Base-by-base conservation (phyloP, 2,888 invertebrate genomes). In the Phalangium opilio region DNA sequence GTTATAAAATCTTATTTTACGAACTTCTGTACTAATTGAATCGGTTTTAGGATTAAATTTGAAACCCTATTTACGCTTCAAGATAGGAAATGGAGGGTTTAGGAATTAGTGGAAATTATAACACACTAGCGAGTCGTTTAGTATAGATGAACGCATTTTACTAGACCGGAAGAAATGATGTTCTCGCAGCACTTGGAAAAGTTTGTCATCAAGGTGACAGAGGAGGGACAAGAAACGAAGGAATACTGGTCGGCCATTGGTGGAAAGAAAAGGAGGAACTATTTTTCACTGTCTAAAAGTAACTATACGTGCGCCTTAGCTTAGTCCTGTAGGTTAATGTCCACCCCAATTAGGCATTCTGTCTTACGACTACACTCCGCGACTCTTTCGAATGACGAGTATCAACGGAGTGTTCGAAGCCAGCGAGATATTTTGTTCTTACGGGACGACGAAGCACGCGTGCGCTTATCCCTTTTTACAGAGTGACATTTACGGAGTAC, bases 401-500 rank as follows among this genome's bases (percentile, higher is more conserved):
- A 72, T 83, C 55, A 79, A 81, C 18, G 87, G 89, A 4, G 76
- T 76, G 60, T 87, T 93, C 64, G 76, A 77, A 59, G 83, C 83
- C 0, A 74, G 73, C 43, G 86, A 90, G 68, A 70, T 86, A 55
- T 62, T 79, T 54, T 83, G 83, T 61, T 78, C 79, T 14, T 71
- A 83, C 57, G 70, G 81, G 17, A 62, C 64, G 33, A 68, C 68
- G 43, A 67, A 72, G 35, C 58, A 69, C 46, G 62, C 73, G 51
- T 80, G 79, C 55, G 77, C 87, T n/a, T 89, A 83, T 71, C 89
- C 90, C 48, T 83, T 87, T 65, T 73, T 82, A 48, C 91, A 91
- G 70, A 75, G 77, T 56, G 86, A 87, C 64, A 70, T 91, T 51
- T 90, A 90, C 69, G 77, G 78, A 58, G 80, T 78, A 55, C 79